A percentile compares a stretch with the other conserved stretches of the same genome.
Evolutionary conservation across 2,797 vertebrate species (phyloP).

Genomic region (Macroramphosus scolopax): DNA sequence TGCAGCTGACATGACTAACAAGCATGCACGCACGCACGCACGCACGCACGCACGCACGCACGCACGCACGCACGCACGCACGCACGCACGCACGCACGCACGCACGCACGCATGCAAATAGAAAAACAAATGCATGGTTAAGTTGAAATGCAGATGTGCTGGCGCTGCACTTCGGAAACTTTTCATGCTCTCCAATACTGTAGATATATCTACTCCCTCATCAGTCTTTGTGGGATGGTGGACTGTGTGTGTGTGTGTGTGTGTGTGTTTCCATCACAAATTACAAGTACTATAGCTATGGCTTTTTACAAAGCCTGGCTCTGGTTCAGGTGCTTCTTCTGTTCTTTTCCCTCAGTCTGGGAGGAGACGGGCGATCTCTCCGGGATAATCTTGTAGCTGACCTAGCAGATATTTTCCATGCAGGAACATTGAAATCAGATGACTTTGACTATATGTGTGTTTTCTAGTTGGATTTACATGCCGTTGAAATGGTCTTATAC

Average conservation of each 20-base stretch:
- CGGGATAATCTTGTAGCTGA: slow-evolving; percentile 42
- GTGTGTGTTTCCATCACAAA: slow-evolving; percentile 52
- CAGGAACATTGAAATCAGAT: slow-evolving; percentile 20
- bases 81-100: no score
- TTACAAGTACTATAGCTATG: slow-evolving; percentile 39
- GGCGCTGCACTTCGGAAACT: slow-evolving; percentile 45
- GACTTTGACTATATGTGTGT: slow-evolving; percentile 1
- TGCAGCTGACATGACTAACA: no score
- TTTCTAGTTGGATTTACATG: slow-evolving; percentile 20
- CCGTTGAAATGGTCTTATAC: neutral
- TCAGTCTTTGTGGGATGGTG: slow-evolving; percentile 11
- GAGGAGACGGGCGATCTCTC: slow-evolving; percentile 37
- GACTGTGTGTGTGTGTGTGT: no score
- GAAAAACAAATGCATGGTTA: neutral
- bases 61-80: no score
- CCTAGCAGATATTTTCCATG: slow-evolving; percentile 38
- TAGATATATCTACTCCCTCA: slow-evolving; percentile 44
- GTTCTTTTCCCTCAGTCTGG: slow-evolving; percentile 34
- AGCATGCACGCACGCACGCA: no score
- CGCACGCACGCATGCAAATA: no score
- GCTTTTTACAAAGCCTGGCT: slow-evolving; percentile 57
- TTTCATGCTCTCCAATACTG: no score
- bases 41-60: no score
- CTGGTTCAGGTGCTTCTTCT: slow-evolving; percentile 42
- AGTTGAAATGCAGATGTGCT: slow-evolving; percentile 32